Conservation (phyloP, 2,888 invertebrate genomes). For the Pristionchus mayeri region DNA sequence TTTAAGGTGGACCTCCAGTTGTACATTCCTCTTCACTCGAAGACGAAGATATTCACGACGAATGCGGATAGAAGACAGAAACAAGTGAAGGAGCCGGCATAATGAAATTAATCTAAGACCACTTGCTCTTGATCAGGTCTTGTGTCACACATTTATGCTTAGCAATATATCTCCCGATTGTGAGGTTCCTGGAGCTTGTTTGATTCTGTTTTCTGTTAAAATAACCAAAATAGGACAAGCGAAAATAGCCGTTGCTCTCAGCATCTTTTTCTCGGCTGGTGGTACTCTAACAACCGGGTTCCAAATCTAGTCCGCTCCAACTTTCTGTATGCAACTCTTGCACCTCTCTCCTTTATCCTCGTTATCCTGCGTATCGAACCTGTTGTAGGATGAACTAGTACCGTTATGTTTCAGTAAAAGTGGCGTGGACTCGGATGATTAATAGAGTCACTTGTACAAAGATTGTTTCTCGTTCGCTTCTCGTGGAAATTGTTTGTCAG, state of each 20-base stretch:
- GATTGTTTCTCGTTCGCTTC: conserved; percentile 30
- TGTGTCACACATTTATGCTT: background rate
- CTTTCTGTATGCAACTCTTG: conserved; percentile 19
- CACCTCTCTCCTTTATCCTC: background rate
- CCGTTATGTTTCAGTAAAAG: background rate
- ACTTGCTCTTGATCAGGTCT: background rate
- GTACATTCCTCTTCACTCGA: conserved; percentile 67
- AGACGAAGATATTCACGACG: conserved; percentile 54
- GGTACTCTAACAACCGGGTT: background rate
- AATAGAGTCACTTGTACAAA: conserved; percentile 23
- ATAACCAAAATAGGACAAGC: background rate
- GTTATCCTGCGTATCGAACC: background rate
- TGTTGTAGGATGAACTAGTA: background rate
- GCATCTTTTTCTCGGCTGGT: conserved; percentile 16
- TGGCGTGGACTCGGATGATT: conserved; percentile 8
- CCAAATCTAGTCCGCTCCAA: background rate
- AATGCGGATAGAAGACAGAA: background rate
- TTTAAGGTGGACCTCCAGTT: conserved; percentile 69
- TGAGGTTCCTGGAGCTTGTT: conserved; percentile 30
- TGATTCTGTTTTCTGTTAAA: conserved; percentile 20
- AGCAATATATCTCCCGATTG: conserved; percentile 28
- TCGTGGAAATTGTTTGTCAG: background rate
- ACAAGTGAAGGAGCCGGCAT: conserved; percentile 41
- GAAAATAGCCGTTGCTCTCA: background rate
- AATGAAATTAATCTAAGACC: background rate